Percentiles rank a stretch among this genome's conserved stretches.
These are phyloP conservation scores for Lasioglossum zephyrum DNA, from an alignment of 2,888 invertebrate species.

Conservation along the genomic window DNA sequence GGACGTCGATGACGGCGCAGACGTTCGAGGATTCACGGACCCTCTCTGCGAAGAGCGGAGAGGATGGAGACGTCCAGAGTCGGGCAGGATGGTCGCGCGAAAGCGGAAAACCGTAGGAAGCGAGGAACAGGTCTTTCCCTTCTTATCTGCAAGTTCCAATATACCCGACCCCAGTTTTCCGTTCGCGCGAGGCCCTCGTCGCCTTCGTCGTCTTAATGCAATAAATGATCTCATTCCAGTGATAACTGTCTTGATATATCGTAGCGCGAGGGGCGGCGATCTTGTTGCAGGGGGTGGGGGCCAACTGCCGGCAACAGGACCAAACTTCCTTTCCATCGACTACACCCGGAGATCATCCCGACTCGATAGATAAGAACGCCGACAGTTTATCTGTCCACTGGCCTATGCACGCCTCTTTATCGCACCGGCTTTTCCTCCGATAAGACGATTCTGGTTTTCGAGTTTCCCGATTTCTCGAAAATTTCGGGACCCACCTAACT, in stretches of 20 bases:
- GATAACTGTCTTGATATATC: slow-evolving; percentile 82
- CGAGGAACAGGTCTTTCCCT: slow-evolving; percentile 46
- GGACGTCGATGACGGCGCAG: slow-evolving; percentile 39
- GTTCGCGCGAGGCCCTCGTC: slow-evolving; percentile 57
- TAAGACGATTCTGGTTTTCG: background rate
- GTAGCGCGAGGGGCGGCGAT: slow-evolving; percentile 59
- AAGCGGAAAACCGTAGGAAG: slow-evolving; percentile 3
- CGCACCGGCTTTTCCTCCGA: slow-evolving; percentile 1
- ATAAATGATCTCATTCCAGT: slow-evolving; percentile 81
- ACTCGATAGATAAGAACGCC: slow-evolving; percentile 58
- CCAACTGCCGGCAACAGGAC: slow-evolving; percentile 29
- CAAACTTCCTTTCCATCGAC: slow-evolving; percentile 51
- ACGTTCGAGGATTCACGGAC: slow-evolving; percentile 40
- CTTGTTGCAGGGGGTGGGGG: slow-evolving; percentile 27
- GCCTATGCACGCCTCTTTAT: slow-evolving; percentile 52
- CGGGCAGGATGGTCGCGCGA: slow-evolving; percentile 13
- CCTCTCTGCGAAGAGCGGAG: slow-evolving; percentile 13
- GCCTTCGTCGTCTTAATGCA: slow-evolving; percentile 75
- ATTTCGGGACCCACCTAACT: background rate
- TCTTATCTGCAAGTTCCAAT: slow-evolving; percentile 80
- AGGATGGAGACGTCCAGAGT: slow-evolving; percentile 35
- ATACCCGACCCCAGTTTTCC: slow-evolving; percentile 74
- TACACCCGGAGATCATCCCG: slow-evolving; percentile 52
- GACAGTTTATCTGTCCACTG: slow-evolving; percentile 19
- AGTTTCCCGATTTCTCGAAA: background rate